Evolutionary conservation across 2,113 vertebrate species (phyloP), one percentile per base, ranked within the genome.

Genomic region (Orycteropus afer): DNA sequence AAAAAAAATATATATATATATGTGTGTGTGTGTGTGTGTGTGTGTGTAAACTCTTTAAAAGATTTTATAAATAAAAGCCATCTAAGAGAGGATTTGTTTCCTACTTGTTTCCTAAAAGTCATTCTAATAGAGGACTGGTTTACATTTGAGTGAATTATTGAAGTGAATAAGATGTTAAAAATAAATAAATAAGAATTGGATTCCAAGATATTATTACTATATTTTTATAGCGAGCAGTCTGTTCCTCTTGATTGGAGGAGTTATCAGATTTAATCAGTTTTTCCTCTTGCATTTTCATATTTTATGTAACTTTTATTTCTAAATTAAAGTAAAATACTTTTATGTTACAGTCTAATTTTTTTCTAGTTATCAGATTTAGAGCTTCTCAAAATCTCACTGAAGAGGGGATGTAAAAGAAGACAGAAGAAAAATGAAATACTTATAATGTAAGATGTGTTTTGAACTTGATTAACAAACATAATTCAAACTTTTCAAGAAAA

Each of bases 401-500:
- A 61, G 37, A 80, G 42, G 74, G 88, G 15, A 59, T 71, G 25
- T 59, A 7, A 96, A 89, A 77, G 13, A 4, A 93, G 91, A 83
- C 2, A 92, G 65, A 89, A 53, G 63, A 15, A 73, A 77, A 73
- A 20, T 27, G 53, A 47, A 93, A 76, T 47, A 23, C 40, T 49
- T 90, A 49, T 47, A 77, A 51, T 57, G 6, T 53, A 47, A 93
- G 37, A 3, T 73, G 3, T 82, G 45, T 10, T 69, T 77, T 53
- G 14, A 79, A 45, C 5, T 29, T 90, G 27, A 86, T 86, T 95
- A 67, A 23, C 10, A 91, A 7, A 22, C 78, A 40, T 37, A 25
- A 86, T 77, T 90, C 25, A 92, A 85, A 22, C 59, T 78, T 91
- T 88, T 80, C 15, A 82, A n/a, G 29, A 61, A 95, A 80, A 63